A percentile compares a stretch with the other conserved stretches of the same genome.
Conservation (phyloP, 2,113 vertebrate species). For the Centropristis striata region DNA sequence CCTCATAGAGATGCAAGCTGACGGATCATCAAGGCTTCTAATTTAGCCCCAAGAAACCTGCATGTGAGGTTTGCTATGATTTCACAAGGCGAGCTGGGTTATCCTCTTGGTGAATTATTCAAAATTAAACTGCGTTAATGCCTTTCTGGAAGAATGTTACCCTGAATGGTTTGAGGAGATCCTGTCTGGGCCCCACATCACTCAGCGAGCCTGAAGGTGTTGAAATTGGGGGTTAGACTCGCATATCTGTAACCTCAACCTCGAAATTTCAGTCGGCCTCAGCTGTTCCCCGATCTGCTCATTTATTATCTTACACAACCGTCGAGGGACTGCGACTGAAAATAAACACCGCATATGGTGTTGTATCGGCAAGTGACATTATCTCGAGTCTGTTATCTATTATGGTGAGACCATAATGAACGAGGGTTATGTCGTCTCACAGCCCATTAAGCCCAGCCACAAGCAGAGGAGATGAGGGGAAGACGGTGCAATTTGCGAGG, state of each 20-base stretch:
- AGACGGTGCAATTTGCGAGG: constrained; percentile 12
- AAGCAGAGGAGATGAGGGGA: constrained; percentile 2
- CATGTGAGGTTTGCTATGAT: constrained; percentile 29
- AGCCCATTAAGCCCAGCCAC: constrained; percentile 62
- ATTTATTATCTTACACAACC: constrained; percentile 65
- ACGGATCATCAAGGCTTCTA: constrained; percentile 36
- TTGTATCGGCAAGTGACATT: constrained; percentile 48
- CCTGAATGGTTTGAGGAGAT: constrained; percentile 47
- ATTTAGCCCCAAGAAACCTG: constrained; percentile 26
- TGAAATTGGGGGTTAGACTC: constrained; percentile 64
- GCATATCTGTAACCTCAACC: constrained; percentile 61
- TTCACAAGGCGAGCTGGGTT: constrained; percentile 37
- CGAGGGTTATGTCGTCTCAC: constrained; percentile 64
- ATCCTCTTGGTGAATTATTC: constrained; percentile 51
- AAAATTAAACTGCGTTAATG: constrained; percentile 56
- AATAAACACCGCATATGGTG: constrained; percentile 62
- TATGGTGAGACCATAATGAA: constrained; percentile 66
- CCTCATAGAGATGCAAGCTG: constrained; percentile 34
- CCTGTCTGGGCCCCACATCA: constrained; percentile 57
- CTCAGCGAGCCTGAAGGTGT: constrained; percentile 61
- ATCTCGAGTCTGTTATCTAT: constrained; percentile 69
- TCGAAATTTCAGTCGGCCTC: not conserved
- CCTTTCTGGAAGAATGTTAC: constrained; percentile 55
- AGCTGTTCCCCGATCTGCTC: constrained; percentile 50
- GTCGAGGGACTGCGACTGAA: constrained; percentile 54